Conservation (phyloP, 2,113 vertebrate species). For the Seriola aureovittata region DNA sequence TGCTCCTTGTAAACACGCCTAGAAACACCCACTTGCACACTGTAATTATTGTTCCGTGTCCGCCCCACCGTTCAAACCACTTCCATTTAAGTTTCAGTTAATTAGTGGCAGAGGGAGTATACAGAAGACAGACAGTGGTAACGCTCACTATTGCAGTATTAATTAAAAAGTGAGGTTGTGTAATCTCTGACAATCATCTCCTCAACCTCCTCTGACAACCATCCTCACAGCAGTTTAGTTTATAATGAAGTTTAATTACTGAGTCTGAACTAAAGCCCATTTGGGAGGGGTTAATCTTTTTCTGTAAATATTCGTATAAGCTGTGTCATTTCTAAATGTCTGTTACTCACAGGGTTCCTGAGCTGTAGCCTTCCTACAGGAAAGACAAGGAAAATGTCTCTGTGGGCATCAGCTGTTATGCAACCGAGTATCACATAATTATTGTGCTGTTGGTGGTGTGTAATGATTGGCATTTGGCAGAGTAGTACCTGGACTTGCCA, state of each 20-base stretch:
- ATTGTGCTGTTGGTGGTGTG: conserved; percentile 6
- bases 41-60: too few relatives aligned
- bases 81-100: too few relatives aligned
- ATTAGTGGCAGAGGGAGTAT: too few relatives aligned
- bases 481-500: conserved; percentile 8
- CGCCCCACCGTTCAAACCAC: too few relatives aligned
- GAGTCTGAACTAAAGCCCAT: background rate
- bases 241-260: background rate
- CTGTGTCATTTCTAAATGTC: background rate
- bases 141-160: too few relatives aligned
- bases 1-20: too few relatives aligned
- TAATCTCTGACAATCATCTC: too few relatives aligned
- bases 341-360: background rate
- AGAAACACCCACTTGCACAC: too few relatives aligned
- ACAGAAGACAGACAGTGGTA: too few relatives aligned
- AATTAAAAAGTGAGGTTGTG: too few relatives aligned
- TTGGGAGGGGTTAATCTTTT: too few relatives aligned
- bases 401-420: background rate
- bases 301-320: background rate
- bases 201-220: too few relatives aligned
- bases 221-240: background rate
- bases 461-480: conserved; percentile 6
- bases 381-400: background rate
- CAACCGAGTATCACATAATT: conserved; percentile 11
- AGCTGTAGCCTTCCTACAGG: background rate